phyloP scores from a whole-genome alignment of 2,113 vertebrate genomes.

The Irena cyanogastra region DNA sequence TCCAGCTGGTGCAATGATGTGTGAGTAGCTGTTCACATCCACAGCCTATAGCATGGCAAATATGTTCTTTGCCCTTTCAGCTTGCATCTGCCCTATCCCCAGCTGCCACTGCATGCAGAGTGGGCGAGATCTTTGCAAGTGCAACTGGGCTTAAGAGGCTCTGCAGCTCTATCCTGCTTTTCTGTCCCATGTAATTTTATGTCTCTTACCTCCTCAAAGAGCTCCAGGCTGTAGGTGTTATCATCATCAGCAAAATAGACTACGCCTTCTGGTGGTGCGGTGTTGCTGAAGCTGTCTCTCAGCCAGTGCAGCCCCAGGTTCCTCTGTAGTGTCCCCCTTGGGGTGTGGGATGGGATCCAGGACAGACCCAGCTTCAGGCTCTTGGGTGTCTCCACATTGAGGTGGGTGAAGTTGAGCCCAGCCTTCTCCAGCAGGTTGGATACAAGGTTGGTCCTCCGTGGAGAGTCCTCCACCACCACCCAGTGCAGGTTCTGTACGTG shows the following conservation, averaged over 20 bases:
- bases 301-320: conserved; percentile 91
- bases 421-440: conserved; percentile 80
- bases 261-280: conserved; percentile 73
- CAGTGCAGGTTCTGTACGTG: conserved; percentile 90
- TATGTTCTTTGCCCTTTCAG: background rate
- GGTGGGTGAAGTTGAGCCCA: conserved; percentile 88
- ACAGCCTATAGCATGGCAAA: background rate
- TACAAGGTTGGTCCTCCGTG: conserved; percentile 78
- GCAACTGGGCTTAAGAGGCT: background rate
- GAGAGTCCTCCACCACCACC: conserved; percentile 90
- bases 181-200: background rate
- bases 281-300: conserved; percentile 72
- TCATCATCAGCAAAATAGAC: conserved; percentile 97
- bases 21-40: background rate
- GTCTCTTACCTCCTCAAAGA: conserved; percentile 89
- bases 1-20: background rate
- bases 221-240: conserved; percentile 92
- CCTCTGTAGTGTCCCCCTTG: conserved; percentile 88
- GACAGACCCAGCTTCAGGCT: conserved; percentile 76
- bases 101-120: background rate
- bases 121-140: background rate
- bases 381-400: conserved; percentile 83
- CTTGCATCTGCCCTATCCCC: background rate
- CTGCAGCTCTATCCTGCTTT: background rate
- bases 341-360: conserved; percentile 75